phyloP scores from a whole-genome alignment of 1,140 invertebrate genomes.

The Zaprionus camerounensis region DNA sequence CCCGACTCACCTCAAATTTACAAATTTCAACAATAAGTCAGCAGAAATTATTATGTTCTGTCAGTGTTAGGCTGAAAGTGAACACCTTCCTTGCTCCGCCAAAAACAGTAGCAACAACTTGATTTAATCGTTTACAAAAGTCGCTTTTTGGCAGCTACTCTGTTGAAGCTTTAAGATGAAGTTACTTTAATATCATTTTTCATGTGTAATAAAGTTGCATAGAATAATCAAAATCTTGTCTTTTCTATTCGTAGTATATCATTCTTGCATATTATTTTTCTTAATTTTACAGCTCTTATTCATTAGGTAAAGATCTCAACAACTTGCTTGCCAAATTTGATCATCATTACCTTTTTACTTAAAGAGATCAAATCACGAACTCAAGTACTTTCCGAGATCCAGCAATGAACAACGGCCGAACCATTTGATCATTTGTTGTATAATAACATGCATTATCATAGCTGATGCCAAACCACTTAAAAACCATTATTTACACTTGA shows the following conservation, averaged over 20 bases:
- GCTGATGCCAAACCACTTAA: not conserved
- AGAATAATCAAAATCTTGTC: too few species aligned
- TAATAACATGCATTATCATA: too few species aligned
- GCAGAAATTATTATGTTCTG: constrained; percentile 75
- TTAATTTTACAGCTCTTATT: too few species aligned
- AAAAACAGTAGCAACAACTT: constrained; percentile 10
- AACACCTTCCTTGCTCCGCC: not conserved
- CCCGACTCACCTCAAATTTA: constrained; percentile 73
- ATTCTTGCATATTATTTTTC: too few species aligned
- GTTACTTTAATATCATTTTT: not conserved
- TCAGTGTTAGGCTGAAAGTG: not conserved
- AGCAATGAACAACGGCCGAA: too few species aligned
- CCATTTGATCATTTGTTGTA: too few species aligned
- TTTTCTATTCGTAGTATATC: too few species aligned
- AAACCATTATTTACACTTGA: not conserved
- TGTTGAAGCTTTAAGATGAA: not conserved
- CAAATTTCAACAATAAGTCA: constrained; percentile 81
- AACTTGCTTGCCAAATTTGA: too few species aligned
- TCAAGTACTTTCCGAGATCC: too few species aligned
- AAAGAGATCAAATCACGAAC: too few species aligned
- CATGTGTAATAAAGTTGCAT: not conserved
- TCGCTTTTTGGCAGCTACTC: not conserved
- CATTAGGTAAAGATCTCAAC: too few species aligned
- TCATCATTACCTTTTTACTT: not conserved
- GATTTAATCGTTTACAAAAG: not conserved